phyloP scores from a whole-genome alignment of 1,140 invertebrate genomes.

The Choristoneura fumiferana region DNA sequence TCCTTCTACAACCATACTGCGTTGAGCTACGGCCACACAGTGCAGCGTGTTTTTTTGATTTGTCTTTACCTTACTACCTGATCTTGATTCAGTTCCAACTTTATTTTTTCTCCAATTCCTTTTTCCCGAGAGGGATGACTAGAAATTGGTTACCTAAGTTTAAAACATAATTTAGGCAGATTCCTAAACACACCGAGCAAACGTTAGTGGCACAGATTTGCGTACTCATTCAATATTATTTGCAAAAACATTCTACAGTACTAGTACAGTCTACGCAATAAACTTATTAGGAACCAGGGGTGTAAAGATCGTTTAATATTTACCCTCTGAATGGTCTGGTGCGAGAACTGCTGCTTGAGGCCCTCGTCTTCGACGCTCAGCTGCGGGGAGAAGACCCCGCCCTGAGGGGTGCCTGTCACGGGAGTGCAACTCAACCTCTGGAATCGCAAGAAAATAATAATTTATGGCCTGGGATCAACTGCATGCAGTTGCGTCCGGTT shows the following conservation, averaged over 20 bases:
- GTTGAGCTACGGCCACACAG: slow-evolving; percentile 52
- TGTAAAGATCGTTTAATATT: slow-evolving; percentile 31
- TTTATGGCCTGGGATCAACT: slow-evolving; percentile 15
- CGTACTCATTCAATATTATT: neutral
- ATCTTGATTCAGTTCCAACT: slow-evolving; percentile 72
- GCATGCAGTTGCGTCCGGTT: slow-evolving; percentile 2
- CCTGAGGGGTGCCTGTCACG: slow-evolving; percentile 63
- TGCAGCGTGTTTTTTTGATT: slow-evolving; percentile 46
- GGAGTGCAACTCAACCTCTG: slow-evolving; percentile 63
- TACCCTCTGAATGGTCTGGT: slow-evolving; percentile 72
- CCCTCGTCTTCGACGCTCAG: slow-evolving; percentile 69
- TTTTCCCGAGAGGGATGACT: slow-evolving; percentile 68
- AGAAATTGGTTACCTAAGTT: slow-evolving; percentile 65
- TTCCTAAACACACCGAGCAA: slow-evolving; percentile 8
- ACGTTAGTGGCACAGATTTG: slow-evolving; percentile 2
- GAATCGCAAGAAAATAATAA: slow-evolving; percentile 15
- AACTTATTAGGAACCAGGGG: slow-evolving; percentile 18
- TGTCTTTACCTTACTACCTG: slow-evolving; percentile 69
- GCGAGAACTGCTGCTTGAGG: slow-evolving; percentile 70
- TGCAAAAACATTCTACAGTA: neutral
- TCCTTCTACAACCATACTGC: slow-evolving; percentile 29
- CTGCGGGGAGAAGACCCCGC: slow-evolving; percentile 62
- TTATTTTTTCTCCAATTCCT: slow-evolving; percentile 74
- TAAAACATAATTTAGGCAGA: slow-evolving; percentile 43
- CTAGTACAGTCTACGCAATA: slow-evolving; percentile 12